Conservation (phyloP, 2,113 vertebrate species). For the Reinhardtius hippoglossoides region DNA sequence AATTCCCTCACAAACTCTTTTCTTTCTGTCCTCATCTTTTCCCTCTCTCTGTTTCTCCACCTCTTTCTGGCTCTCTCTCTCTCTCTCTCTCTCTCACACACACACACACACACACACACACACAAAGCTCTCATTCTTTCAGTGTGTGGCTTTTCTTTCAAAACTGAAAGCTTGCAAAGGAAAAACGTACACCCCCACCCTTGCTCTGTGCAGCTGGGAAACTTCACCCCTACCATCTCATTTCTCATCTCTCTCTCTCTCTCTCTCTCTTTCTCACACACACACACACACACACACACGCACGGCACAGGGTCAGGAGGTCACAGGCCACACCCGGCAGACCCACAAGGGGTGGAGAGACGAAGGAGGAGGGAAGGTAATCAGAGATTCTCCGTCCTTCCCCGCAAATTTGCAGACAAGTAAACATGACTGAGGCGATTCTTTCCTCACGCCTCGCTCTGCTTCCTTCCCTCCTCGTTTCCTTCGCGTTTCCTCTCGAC, state of each 20-base stretch:
- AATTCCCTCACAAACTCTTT: conserved; percentile 17
- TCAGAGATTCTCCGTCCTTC: conserved; percentile 68
- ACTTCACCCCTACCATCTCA: conserved; percentile 68
- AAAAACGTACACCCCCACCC: conserved; percentile 67
- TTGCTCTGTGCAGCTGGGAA: conserved; percentile 76
- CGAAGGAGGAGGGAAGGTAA: conserved; percentile 65
- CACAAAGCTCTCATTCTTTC: conserved; percentile 82
- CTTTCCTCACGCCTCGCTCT: conserved; percentile 36
- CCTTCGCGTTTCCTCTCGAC: conserved; percentile 15
- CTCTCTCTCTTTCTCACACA: no score
- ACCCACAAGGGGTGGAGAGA: conserved; percentile 67
- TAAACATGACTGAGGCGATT: conserved; percentile 70
- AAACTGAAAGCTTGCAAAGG: conserved; percentile 70
- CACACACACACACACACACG: no score
- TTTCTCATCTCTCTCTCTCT: conserved; percentile 20
- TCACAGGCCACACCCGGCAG: conserved; percentile 76
- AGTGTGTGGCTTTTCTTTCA: conserved; percentile 77
- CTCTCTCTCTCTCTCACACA: conserved; percentile 1
- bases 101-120: conserved; percentile 56
- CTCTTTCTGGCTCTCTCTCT: conserved; percentile 31
- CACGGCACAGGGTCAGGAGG: conserved; percentile 68
- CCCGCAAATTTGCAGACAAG: conserved; percentile 70
- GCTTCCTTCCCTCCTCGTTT: conserved; percentile 18
- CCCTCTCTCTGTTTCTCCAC: conserved; percentile 29
- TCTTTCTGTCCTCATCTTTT: conserved; percentile 25